Conservation (phyloP, 2,888 invertebrate species). For the Cantharis lateralis region DNA sequence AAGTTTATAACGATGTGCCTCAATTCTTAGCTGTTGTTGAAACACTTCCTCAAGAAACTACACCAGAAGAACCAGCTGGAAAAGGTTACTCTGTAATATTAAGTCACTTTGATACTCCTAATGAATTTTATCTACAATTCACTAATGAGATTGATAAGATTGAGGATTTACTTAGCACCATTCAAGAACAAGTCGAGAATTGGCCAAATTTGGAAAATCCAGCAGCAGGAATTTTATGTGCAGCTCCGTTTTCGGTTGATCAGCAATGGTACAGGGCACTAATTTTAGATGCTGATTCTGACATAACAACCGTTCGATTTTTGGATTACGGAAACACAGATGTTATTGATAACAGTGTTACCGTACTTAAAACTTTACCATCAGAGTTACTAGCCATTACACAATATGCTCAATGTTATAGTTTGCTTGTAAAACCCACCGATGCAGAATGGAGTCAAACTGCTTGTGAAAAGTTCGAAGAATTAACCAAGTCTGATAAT, state of each 20-base stretch:
- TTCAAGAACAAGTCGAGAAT: conserved; percentile 62
- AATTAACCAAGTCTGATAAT: conserved; percentile 38
- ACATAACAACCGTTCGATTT: conserved; percentile 77
- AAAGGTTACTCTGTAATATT: conserved; percentile 58
- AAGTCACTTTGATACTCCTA: conserved; percentile 76
- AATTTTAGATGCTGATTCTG: conserved; percentile 78
- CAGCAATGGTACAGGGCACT: conserved; percentile 91
- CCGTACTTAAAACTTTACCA: conserved; percentile 66
- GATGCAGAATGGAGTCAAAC: conserved; percentile 70
- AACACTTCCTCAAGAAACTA: background rate
- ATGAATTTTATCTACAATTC: conserved; percentile 76
- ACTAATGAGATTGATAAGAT: conserved; percentile 62
- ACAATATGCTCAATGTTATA: conserved; percentile 66
- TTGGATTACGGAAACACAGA: conserved; percentile 82
- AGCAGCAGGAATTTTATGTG: conserved; percentile 67
- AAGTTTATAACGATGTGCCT: background rate
- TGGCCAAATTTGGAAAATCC: conserved; percentile 61
- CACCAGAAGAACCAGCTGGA: background rate
- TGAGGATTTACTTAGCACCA: conserved; percentile 64
- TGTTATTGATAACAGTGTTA: conserved; percentile 67
- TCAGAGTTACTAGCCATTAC: conserved; percentile 62
- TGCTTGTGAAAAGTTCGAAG: conserved; percentile 61
- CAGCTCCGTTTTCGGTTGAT: conserved; percentile 82
- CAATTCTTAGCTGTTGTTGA: background rate
- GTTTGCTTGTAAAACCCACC: conserved; percentile 69